These are phyloP conservation scores for Bilobella aurantiaca DNA, from an alignment of 1,140 invertebrate species.

Conservation along the genomic window DNA sequence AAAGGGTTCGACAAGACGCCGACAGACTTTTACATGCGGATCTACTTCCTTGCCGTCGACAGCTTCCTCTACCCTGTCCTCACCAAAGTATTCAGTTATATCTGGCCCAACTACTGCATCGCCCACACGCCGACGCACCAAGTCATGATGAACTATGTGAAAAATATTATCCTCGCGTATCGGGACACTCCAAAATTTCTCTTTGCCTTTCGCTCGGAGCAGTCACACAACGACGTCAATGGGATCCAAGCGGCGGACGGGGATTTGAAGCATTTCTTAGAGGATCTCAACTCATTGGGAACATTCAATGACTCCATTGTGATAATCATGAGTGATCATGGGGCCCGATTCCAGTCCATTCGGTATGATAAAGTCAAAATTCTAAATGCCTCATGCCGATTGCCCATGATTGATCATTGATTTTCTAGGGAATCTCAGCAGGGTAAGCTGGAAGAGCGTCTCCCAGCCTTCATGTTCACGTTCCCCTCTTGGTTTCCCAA, in stretches of 20 bases:
- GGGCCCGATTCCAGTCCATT: constrained; percentile 52
- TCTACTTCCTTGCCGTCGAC: constrained; percentile 57
- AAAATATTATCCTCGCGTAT: constrained; percentile 52
- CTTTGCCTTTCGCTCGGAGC: constrained; percentile 76
- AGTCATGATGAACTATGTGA: constrained; percentile 56
- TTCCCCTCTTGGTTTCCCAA: constrained; percentile 58
- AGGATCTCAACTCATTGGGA: constrained; percentile 48
- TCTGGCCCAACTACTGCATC: too few relatives aligned
- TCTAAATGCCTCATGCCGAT: too few relatives aligned
- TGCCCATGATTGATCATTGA: too few relatives aligned
- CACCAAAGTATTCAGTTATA: too few relatives aligned
- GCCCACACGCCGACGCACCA: constrained; percentile 65
- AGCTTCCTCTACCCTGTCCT: constrained; percentile 37
- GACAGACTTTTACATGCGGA: constrained; percentile 80
- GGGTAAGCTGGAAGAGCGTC: constrained; percentile 76
- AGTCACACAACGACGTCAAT: constrained; percentile 80
- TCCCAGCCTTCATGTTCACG: constrained; percentile 70
- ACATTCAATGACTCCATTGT: constrained; percentile 66
- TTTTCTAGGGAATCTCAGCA: constrained; percentile 74
- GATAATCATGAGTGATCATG: constrained; percentile 79
- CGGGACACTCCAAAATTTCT: constrained; percentile 61
- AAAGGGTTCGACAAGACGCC: constrained; percentile 75
- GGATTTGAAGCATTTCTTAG: constrained; percentile 49
- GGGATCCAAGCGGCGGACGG: constrained; percentile 62
- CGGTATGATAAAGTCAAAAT: too few relatives aligned